A percentile compares a stretch with the other conserved stretches of the same genome.
Evolutionary conservation across 2,888 invertebrate species (phyloP).

Genomic region (Polydesmus complanatus): DNA sequence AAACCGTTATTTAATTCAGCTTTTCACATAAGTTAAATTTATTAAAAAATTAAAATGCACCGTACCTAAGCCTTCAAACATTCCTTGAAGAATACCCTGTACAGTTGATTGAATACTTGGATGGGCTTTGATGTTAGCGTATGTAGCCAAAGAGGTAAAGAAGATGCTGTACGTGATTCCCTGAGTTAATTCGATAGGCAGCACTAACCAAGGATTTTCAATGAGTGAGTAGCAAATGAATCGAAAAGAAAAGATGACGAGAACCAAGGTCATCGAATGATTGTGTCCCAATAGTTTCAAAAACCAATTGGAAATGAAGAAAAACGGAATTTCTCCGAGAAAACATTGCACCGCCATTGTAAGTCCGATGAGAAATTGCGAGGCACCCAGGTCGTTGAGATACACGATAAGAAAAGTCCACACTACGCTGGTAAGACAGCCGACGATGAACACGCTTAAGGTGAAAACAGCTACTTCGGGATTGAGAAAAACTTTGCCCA

Average conservation of each 20-base stretch:
- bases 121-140: constrained; percentile 6
- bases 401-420: constrained; percentile 54
- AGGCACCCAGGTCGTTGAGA: constrained; percentile 42
- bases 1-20: no score
- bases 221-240: constrained; percentile 34
- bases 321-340: constrained; percentile 51
- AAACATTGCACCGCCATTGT: constrained; percentile 49
- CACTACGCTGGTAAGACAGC: constrained; percentile 77
- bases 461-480: constrained; percentile 67
- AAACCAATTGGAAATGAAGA: constrained; percentile 64
- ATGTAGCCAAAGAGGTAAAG: constrained; percentile 12
- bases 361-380: constrained; percentile 47
- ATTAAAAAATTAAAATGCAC: not conserved
- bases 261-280: constrained; percentile 67
- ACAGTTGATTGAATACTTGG: constrained; percentile 7
- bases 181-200: constrained; percentile 15
- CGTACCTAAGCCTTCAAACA: constrained; percentile 16
- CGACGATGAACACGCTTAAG: constrained; percentile 62
- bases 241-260: constrained; percentile 62
- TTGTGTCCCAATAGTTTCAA: constrained; percentile 72
- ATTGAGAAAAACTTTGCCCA: not conserved
- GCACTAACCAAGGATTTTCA: constrained; percentile 12
- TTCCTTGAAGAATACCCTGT: constrained; percentile 13
- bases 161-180: constrained; percentile 15
- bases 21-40: not conserved